Base-by-base conservation (phyloP, 2,797 vertebrate species). In the Lacerta viridis region DNA sequence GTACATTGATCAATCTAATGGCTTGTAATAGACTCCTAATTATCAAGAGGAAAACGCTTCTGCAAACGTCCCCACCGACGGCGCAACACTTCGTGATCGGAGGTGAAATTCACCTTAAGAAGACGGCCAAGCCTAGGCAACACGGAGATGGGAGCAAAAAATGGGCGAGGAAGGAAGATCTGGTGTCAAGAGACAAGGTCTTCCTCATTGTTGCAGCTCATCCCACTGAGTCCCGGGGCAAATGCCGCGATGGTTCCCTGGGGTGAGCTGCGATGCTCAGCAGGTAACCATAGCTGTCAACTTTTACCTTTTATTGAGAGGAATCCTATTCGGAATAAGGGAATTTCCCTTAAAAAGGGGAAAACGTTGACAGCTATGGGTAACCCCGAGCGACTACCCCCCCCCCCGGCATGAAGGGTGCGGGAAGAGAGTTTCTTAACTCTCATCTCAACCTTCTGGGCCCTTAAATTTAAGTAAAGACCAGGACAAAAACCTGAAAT, bases 1-100 rank as follows among this genome's bases (percentile, higher is more conserved):
- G 98, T 98, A 98, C 98, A 99, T 99, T 98, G 98, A 99, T 99
- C 98, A 98, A 98, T 99, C 98, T 98, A 99, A 99, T 99, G 98
- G 97, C 98, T 98, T 98, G 98, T 99, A 99, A 99, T 99, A 97
- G 98, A 97, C 96, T 98, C 97, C 98, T 99, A 99, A 99, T 99
- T 99, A 98, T 98, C 97, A 97, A 94, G 95, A 97, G 97, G 97
- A 3, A 98, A 98, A 97, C 97, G 64, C 27, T 97, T 93, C 93
- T 93, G 97, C 97, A 97, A 97, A 96, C 13, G 20, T 97, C 97
- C 97, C 97, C 96, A 96, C 93, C 94, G 96, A 96, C 95, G 96
- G 95, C 97, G 96, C 96, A 96, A 96, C 96, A 97, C 95, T 97
- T 98, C 97, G 97, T 94, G 95, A 95, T 96, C 96, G 89, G 90